Conservation (phyloP, 2,797 vertebrate genomes). For the Coregonus sp. region DNA sequence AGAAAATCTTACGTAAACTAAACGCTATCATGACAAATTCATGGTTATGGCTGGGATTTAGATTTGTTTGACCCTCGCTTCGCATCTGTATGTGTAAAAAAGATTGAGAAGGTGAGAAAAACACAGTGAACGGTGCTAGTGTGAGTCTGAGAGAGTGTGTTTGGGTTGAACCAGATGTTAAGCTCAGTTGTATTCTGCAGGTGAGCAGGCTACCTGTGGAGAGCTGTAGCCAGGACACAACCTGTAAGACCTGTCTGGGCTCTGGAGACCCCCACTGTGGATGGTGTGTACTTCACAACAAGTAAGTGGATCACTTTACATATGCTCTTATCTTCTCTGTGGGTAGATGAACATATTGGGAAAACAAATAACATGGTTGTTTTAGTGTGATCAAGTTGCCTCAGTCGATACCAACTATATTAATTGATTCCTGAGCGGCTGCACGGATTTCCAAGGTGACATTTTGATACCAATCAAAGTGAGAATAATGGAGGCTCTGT, state of each 20-base stretch:
- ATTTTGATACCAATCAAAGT: constrained; percentile 10
- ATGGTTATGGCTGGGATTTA: too few relatives aligned
- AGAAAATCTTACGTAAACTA: too few relatives aligned
- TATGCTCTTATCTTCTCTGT: not conserved
- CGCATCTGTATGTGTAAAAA: too few relatives aligned
- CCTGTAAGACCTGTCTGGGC: constrained; percentile 72
- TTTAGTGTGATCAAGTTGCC: not conserved
- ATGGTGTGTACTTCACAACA: constrained; percentile 81
- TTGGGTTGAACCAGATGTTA: not conserved
- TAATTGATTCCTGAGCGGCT: not conserved
- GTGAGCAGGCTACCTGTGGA: constrained; percentile 78
- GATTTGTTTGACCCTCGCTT: too few relatives aligned
- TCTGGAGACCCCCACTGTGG: constrained; percentile 81
- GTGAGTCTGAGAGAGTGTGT: not conserved
- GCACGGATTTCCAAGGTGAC: not conserved
- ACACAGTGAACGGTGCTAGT: not conserved
- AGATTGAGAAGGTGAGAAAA: too few relatives aligned
- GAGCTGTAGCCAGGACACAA: constrained; percentile 74
- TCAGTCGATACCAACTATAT: not conserved
- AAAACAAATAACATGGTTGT: not conserved
- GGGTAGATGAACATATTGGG: not conserved
- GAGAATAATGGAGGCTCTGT: not conserved
- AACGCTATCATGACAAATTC: too few relatives aligned
- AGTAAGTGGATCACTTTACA: constrained; percentile 58
- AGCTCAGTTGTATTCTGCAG: constrained; percentile 49